Conservation (phyloP, 1,140 invertebrate species). For the Polypedilum vanderplanki region DNA sequence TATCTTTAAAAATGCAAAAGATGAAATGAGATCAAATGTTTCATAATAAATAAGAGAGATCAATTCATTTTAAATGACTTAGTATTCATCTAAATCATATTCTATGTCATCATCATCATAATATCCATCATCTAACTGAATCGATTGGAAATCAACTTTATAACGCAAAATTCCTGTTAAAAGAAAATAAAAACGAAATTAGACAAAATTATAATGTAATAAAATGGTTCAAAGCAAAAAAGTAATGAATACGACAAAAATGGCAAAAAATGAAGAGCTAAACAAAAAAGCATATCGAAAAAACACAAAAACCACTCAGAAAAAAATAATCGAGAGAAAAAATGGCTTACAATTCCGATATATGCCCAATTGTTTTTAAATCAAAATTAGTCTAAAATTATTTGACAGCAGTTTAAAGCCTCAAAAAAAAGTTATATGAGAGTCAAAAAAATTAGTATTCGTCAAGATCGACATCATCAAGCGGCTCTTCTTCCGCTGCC, state of each 20-base stretch:
- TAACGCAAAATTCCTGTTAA: conserved; percentile 63
- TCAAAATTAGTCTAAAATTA: background rate
- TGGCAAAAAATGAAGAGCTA: background rate
- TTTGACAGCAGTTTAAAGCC: background rate
- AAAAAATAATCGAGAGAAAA: background rate
- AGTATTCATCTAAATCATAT: conserved; percentile 66
- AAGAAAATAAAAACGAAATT: conserved; percentile 23
- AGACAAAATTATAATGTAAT: background rate
- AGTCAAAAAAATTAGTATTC: conserved; percentile 56
- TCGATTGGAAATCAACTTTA: conserved; percentile 74
- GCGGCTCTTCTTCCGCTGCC: conserved; percentile 58
- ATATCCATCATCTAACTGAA: conserved; percentile 60
- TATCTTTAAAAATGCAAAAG: too few relatives aligned
- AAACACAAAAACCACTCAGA: conserved; percentile 9
- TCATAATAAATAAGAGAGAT: too few relatives aligned
- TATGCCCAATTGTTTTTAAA: background rate
- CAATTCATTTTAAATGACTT: too few relatives aligned
- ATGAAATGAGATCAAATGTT: too few relatives aligned
- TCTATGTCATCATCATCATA: conserved; percentile 53
- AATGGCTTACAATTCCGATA: background rate
- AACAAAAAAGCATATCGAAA: background rate
- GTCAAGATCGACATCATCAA: conserved; percentile 68
- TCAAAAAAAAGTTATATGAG: background rate
- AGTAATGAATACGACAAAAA: background rate
- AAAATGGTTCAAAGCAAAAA: conserved; percentile 22